Evolutionary conservation across 2,113 vertebrate genomes (phyloP).

Genomic region (Centropristis striata): DNA sequence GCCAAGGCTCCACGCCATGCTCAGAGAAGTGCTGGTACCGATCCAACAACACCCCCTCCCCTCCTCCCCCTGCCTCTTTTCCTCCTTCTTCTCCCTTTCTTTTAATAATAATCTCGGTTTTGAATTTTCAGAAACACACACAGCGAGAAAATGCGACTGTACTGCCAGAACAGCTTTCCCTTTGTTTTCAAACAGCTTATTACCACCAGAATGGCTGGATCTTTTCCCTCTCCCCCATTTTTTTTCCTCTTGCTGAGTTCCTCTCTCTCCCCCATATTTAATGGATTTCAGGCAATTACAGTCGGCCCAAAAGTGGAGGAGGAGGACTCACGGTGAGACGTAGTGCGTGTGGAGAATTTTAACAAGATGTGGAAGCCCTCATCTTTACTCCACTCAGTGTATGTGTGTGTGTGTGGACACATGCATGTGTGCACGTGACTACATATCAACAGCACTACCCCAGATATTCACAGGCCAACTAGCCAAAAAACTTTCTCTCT

Average conservation of each 20-base stretch:
- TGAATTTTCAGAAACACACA: constrained; percentile 73
- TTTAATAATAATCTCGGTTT: constrained; percentile 78
- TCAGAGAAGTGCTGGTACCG: constrained; percentile 74
- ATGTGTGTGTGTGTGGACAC: neutral
- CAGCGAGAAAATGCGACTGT: constrained; percentile 60
- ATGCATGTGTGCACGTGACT: constrained; percentile 26
- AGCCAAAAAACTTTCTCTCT: constrained; percentile 59
- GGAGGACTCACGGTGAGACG: constrained; percentile 57
- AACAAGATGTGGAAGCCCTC: constrained; percentile 83
- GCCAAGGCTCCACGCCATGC: constrained; percentile 74
- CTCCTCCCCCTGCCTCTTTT: neutral
- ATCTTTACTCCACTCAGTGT: constrained; percentile 36
- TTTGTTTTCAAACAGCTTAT: constrained; percentile 80
- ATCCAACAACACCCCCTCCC: constrained; percentile 61
- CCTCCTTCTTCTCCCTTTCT: constrained; percentile 14
- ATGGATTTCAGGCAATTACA: constrained; percentile 83
- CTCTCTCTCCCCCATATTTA: constrained; percentile 70
- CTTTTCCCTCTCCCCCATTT: constrained; percentile 56
- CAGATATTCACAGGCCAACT: constrained; percentile 25
- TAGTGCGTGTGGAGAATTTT: constrained; percentile 75
- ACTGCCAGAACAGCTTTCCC: constrained; percentile 73
- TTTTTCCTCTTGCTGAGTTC: constrained; percentile 51
- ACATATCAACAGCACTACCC: constrained; percentile 47
- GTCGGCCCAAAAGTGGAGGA: constrained; percentile 65
- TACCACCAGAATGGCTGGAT: constrained; percentile 72